phyloP scores from a whole-genome alignment of 2,888 invertebrate genomes.

The Lepas anatifera region DNA sequence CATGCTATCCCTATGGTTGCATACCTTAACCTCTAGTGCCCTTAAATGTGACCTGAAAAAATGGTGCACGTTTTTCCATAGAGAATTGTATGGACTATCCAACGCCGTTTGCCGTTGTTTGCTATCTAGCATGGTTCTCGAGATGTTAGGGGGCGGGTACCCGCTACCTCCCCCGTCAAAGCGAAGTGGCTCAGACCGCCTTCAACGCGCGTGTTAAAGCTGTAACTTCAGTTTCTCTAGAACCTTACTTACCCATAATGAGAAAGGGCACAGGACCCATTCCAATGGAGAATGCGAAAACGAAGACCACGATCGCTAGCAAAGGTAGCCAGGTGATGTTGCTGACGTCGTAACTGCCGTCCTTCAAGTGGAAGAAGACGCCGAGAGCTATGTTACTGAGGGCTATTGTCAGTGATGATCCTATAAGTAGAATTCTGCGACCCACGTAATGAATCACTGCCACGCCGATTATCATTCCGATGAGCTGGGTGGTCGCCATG shows the following conservation, averaged over 20 bases:
- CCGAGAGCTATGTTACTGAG: slow-evolving; percentile 51
- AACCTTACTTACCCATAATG: background rate
- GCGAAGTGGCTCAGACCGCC: no score
- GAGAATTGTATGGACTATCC: no score
- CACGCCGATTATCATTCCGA: slow-evolving; percentile 73
- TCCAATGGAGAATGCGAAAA: background rate
- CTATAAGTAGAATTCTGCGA: slow-evolving; percentile 70
- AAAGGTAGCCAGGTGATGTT: background rate
- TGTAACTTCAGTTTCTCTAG: no score
- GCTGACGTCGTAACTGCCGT: slow-evolving; percentile 17
- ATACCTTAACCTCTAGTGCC: no score
- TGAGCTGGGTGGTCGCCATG: slow-evolving; percentile 79
- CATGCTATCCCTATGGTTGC: no score
- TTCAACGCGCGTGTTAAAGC: no score
- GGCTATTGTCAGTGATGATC: slow-evolving; percentile 51
- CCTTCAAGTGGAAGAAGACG: slow-evolving; percentile 50
- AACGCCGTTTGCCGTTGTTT: no score
- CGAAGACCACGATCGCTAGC: background rate
- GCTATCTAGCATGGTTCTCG: no score
- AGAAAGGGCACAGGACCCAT: background rate
- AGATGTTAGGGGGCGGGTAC: no score
- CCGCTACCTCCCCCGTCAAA: no score
- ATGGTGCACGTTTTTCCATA: no score
- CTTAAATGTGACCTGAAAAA: no score
- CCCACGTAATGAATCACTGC: slow-evolving; percentile 75